Percentiles rank a stretch among this genome's conserved stretches.
Evolutionary conservation across 1,140 invertebrate genomes (phyloP).

Genomic region (Drosophila pachea): DNA sequence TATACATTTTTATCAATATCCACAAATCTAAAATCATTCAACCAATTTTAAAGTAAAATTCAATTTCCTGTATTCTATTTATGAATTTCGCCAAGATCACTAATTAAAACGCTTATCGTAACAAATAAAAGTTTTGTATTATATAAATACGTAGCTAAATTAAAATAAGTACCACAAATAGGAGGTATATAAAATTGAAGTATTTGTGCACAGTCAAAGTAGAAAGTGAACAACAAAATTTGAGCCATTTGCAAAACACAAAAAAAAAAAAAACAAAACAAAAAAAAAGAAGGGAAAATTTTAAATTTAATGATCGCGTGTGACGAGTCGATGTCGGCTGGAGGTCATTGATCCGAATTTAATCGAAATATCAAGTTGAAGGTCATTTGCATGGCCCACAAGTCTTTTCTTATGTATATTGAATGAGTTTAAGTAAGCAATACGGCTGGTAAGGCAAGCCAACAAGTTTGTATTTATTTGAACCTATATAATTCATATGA

Average conservation of each 20-base stretch:
- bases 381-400: constrained; percentile 53
- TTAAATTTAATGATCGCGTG: constrained; percentile 41
- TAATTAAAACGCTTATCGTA: constrained; percentile 3
- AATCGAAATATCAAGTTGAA: constrained; percentile 77
- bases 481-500: not conserved
- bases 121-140: constrained; percentile 4
- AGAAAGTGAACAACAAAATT: too few relatives aligned
- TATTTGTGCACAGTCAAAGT: too few relatives aligned
- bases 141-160: not conserved
- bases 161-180: constrained; percentile 20
- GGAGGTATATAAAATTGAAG: too few relatives aligned
- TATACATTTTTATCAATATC: too few relatives aligned
- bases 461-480: constrained; percentile 23
- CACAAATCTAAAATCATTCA: too few relatives aligned
- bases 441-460: constrained; percentile 39
- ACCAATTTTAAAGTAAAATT: too few relatives aligned
- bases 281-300: constrained; percentile 41
- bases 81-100: not conserved
- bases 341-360: constrained; percentile 74
- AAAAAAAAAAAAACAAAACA: constrained; percentile 9
- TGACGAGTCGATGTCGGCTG: constrained; percentile 60
- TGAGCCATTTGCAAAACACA: not conserved
- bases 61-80: too few relatives aligned
- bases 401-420: constrained; percentile 10
- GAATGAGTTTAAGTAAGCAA: constrained; percentile 37